phyloP scores from a whole-genome alignment of 1,140 invertebrate species.

The Pseudomyrmex gracilis region DNA sequence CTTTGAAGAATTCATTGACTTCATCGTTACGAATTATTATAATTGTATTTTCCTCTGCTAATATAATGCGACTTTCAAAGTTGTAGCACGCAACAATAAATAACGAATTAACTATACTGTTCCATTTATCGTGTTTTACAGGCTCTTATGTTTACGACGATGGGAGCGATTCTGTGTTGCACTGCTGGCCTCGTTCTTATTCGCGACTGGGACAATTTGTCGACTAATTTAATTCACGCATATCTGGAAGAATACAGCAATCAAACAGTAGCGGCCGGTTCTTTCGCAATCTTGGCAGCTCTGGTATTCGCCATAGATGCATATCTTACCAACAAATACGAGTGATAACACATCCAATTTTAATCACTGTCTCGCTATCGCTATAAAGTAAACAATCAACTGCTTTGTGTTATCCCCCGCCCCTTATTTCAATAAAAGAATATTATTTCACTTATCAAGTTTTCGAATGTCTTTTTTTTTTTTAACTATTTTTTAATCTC shows the following conservation, averaged over 20 bases:
- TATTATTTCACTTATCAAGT: slow-evolving; percentile 13
- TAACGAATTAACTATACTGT: background rate
- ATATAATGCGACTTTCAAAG: too few relatives aligned
- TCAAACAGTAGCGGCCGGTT: slow-evolving; percentile 78
- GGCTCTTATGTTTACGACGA: slow-evolving; percentile 77
- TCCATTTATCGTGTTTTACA: slow-evolving; percentile 66
- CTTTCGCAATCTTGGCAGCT: slow-evolving; percentile 79
- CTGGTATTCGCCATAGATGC: slow-evolving; percentile 77
- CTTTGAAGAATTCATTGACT: too few relatives aligned
- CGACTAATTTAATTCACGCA: slow-evolving; percentile 75
- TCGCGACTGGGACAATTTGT: slow-evolving; percentile 77
- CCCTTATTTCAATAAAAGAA: background rate
- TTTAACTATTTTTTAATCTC: too few relatives aligned
- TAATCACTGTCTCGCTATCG: background rate
- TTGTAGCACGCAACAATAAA: too few relatives aligned
- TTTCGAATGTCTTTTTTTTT: background rate
- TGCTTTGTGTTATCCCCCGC: background rate
- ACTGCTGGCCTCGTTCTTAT: slow-evolving; percentile 78
- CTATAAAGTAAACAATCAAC: background rate
- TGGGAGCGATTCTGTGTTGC: slow-evolving; percentile 78
- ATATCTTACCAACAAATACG: slow-evolving; percentile 77
- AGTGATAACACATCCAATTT: slow-evolving; percentile 54
- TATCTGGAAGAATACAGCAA: slow-evolving; percentile 77
- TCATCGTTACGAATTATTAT: too few relatives aligned
- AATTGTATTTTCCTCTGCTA: too few relatives aligned